A percentile compares a stretch with the other conserved stretches of the same genome.
Evolutionary conservation across 2,113 vertebrate species (phyloP).

Genomic region (Lanius collurio): DNA sequence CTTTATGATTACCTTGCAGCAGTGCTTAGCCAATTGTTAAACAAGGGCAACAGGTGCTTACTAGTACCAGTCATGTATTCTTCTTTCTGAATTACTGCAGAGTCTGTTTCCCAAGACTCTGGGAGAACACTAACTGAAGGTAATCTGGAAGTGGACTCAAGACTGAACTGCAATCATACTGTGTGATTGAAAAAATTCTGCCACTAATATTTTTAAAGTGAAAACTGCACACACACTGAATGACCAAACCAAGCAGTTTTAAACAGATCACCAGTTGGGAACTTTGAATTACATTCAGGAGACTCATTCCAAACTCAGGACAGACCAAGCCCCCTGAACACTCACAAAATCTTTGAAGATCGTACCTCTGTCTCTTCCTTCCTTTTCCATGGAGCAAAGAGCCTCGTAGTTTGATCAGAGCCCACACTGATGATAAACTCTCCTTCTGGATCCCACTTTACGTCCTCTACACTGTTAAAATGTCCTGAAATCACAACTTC

Average conservation of each 20-base stretch:
- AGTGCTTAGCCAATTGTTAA: background rate
- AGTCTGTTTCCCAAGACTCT: background rate
- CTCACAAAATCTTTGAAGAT: background rate
- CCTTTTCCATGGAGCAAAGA: slow-evolving; percentile 91
- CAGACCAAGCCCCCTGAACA: background rate
- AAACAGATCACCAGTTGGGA: background rate
- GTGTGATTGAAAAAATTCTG: background rate
- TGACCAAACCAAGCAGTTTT: background rate
- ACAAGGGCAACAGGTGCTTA: background rate
- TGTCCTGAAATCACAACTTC: slow-evolving; percentile 92
- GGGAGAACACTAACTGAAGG: background rate
- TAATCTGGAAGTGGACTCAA: background rate
- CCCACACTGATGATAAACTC: slow-evolving; percentile 92
- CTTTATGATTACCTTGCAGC: background rate
- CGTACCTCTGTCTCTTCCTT: slow-evolving; percentile 76
- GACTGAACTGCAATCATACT: background rate
- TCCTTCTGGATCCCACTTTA: slow-evolving; percentile 94
- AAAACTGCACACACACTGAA: background rate
- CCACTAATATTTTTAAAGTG: background rate
- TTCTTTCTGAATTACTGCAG: background rate
- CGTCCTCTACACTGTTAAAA: slow-evolving; percentile 89
- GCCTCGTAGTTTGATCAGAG: slow-evolving; percentile 93
- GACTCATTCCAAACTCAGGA: background rate
- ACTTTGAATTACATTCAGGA: background rate
- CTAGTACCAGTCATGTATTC: background rate